Evolutionary conservation across 2,113 vertebrate genomes (phyloP), one percentile per base, ranked within the genome.

Genomic region (Phalacrocorax pelagicus): DNA sequence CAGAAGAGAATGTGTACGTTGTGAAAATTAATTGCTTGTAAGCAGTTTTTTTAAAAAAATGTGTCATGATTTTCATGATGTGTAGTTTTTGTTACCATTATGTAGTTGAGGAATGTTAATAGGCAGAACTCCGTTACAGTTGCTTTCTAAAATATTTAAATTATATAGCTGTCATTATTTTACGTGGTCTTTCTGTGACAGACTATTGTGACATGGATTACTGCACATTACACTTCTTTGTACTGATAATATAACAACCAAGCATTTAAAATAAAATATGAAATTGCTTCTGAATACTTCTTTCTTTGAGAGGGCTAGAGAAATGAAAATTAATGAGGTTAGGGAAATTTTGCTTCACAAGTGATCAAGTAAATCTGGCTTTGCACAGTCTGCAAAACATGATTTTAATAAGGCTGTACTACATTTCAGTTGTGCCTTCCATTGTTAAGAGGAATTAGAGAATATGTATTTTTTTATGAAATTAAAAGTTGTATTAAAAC

Each of bases 321-420:
- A 92, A 94, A 96, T 94, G 96, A 88, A 94, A 90, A 96, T 80
- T 88, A 95, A 95, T 75, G 77, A 92, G 73, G 80, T 71, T 89
- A 92, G 66, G 77, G 66, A 75, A 84, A 91, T 85, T 95, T 63
- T 79, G 65, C 47, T 95, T 96, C 61, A 51, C n/a, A 72, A 93
- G 75, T 80, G n/a, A 74, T 92, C 84, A 90, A 87, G 83, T 72
- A 89, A 91, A 70, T 40, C 38, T 72, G 91, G 66, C 69, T 96
- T 92, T 75, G 71, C 74, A 47, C 72, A 84, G 47, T 92, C 66
- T 79, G 67, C 74, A 86, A 83, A 94, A 71, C 2, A 11, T 86
- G 67, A 58, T 94, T 96, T 92, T 57, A n/a, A 69, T 77, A 86
- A 62, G 67, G 63, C 77, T 72, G 47, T 74, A 59, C 84, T 81